Percentiles rank a stretch among this genome's conserved stretches.
phyloP scores from a whole-genome alignment of 2,113 vertebrate genomes.

The Willisornis vidua region DNA sequence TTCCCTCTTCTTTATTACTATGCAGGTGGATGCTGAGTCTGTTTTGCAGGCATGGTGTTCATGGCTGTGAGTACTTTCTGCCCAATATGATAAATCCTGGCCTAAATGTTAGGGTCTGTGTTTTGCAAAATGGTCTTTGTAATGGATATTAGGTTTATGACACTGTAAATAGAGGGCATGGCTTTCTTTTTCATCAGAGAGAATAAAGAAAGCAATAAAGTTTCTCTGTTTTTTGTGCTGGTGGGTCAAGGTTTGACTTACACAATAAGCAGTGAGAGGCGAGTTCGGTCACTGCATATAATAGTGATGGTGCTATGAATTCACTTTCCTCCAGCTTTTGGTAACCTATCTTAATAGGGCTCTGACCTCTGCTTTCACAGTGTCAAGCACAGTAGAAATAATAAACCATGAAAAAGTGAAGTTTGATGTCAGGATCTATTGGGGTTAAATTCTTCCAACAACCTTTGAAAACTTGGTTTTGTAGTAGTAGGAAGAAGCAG shows the following conservation, averaged over 20 bases:
- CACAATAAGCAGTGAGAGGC: neutral
- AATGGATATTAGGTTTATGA: neutral
- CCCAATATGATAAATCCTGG: neutral
- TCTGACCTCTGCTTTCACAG: conserved; percentile 53
- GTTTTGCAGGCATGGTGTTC: neutral
- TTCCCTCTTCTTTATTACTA: neutral
- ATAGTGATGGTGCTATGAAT: conserved; percentile 4
- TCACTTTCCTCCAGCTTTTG: conserved; percentile 22
- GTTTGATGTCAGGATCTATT: conserved; percentile 15
- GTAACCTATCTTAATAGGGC: conserved; percentile 45
- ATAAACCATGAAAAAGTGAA: conserved; percentile 27
- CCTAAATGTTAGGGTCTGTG: neutral
- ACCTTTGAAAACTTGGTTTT: conserved; percentile 40
- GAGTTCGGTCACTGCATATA: neutral
- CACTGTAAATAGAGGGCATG: neutral
- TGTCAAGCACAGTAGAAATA: conserved; percentile 47
- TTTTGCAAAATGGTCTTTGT: neutral
- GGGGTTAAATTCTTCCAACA: conserved; percentile 61
- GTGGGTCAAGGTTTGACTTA: neutral
- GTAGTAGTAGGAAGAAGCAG: neutral
- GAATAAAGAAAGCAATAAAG: neutral
- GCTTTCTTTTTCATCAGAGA: neutral
- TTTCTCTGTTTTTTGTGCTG: neutral
- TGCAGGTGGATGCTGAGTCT: neutral
- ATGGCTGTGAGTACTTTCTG: neutral